Evolutionary conservation across 2,888 invertebrate genomes (phyloP).

Genomic region (Malthinus seriepunctatus): DNA sequence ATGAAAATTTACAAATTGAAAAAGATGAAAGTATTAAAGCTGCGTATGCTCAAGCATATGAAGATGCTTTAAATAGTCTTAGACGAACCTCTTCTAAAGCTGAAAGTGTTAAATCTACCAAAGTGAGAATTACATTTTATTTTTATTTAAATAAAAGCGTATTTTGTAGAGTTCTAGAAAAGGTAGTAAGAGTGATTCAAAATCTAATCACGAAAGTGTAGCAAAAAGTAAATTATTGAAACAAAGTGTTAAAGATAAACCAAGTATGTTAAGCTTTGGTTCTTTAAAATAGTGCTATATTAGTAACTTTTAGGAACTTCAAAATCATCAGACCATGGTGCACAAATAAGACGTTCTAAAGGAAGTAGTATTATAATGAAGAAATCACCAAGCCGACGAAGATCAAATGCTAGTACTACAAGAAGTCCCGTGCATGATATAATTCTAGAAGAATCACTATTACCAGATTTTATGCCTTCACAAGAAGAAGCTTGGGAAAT

Average conservation of each 20-base stretch:
- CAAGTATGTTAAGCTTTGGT: not conserved
- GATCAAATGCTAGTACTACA: conserved; percentile 16
- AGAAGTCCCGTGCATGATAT: conserved; percentile 6
- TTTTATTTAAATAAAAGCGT: too few relatives aligned
- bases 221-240: too few relatives aligned
- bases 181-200: not conserved
- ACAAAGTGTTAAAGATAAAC: not conserved
- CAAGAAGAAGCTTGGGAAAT: conserved; percentile 36
- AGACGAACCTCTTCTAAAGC: conserved; percentile 3
- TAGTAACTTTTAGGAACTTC: not conserved
- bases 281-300: not conserved
- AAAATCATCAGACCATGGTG: not conserved
- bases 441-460: conserved; percentile 15
- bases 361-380: conserved; percentile 16
- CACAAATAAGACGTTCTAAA: conserved; percentile 18
- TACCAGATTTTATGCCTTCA: conserved; percentile 32
- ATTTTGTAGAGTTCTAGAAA: not conserved
- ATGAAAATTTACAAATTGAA: conserved; percentile 39
- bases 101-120: conserved; percentile 3
- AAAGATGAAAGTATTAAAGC: conserved; percentile 20
- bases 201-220: too few relatives aligned
- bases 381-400: conserved; percentile 20
- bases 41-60: conserved; percentile 20
- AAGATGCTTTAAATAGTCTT: conserved; percentile 8
- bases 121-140: not conserved